Conservation (phyloP, 1,140 invertebrate species). For the Musca vetustissima region DNA sequence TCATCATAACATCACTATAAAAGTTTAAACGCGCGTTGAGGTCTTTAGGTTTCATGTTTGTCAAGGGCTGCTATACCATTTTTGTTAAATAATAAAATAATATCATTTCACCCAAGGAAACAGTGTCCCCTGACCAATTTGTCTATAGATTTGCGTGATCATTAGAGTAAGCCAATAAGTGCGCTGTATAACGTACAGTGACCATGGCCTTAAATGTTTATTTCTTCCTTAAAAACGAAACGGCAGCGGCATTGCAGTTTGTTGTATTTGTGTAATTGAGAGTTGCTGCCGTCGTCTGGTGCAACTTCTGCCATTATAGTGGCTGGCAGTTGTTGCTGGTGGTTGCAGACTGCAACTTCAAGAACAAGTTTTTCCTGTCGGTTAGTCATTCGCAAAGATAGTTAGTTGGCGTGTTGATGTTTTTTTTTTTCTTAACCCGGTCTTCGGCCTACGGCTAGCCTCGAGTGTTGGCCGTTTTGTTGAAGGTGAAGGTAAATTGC, state of each 20-base stretch:
- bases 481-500: constrained; percentile 19
- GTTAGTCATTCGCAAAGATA: background rate
- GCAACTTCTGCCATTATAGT: too few relatives aligned
- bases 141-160: background rate
- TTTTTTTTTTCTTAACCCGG: too few relatives aligned
- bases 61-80: too few relatives aligned
- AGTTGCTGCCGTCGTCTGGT: background rate
- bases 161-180: background rate
- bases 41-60: too few relatives aligned
- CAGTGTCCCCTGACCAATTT: background rate
- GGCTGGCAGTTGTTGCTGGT: background rate
- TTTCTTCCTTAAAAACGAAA: constrained; percentile 20
- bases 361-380: constrained; percentile 23
- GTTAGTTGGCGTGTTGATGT: background rate
- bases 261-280: background rate
- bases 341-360: background rate
- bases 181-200: background rate
- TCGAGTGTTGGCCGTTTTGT: background rate
- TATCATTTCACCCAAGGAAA: background rate
- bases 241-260: background rate
- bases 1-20: too few relatives aligned
- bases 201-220: constrained; percentile 20
- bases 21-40: too few relatives aligned
- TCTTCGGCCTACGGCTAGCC: too few relatives aligned
- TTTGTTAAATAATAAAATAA: too few relatives aligned